These are phyloP conservation scores for Ethmia dodecea DNA, from an alignment of 2,888 invertebrate genomes.

Conservation along the genomic window DNA sequence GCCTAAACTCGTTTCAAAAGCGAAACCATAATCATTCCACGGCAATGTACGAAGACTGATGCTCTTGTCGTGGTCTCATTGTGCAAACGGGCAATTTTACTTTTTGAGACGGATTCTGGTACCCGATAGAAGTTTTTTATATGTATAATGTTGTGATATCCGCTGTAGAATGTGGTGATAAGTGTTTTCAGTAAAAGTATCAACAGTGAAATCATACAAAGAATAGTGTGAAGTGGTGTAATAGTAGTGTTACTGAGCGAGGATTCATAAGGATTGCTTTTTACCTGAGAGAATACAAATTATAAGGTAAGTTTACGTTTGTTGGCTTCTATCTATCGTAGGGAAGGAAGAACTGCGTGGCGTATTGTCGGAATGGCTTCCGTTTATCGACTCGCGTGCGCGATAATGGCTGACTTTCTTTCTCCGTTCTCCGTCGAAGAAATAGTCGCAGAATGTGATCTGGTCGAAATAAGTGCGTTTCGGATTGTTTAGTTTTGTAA, in stretches of 20 bases:
- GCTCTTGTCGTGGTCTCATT: slow-evolving; percentile 68
- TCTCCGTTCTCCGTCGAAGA: slow-evolving; percentile 39
- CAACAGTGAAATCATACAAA: slow-evolving; percentile 50
- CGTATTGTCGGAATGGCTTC: slow-evolving; percentile 69
- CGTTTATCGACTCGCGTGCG: slow-evolving; percentile 74
- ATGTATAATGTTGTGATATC: slow-evolving; percentile 18
- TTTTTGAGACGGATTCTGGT: slow-evolving; percentile 58
- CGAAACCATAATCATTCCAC: slow-evolving; percentile 73
- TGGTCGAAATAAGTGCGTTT: background rate
- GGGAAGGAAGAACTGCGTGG: slow-evolving; percentile 41
- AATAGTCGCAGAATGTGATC: slow-evolving; percentile 19
- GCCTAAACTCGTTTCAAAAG: slow-evolving; percentile 76
- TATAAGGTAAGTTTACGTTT: slow-evolving; percentile 47
- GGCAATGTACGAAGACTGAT: slow-evolving; percentile 74
- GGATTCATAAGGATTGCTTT: slow-evolving; percentile 67
- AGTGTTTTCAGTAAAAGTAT: slow-evolving; percentile 55
- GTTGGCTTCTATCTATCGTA: slow-evolving; percentile 17
- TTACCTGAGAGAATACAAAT: slow-evolving; percentile 44
- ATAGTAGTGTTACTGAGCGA: slow-evolving; percentile 62
- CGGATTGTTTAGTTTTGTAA: slow-evolving; percentile 8
- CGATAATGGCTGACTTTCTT: slow-evolving; percentile 73
- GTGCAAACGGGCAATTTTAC: slow-evolving; percentile 66
- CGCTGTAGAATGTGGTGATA: slow-evolving; percentile 59
- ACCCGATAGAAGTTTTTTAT: slow-evolving; percentile 37
- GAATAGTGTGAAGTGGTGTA: slow-evolving; percentile 65